Base-by-base conservation (phyloP, 2,113 vertebrate species). In the Chiloscyllium plagiosum region DNA sequence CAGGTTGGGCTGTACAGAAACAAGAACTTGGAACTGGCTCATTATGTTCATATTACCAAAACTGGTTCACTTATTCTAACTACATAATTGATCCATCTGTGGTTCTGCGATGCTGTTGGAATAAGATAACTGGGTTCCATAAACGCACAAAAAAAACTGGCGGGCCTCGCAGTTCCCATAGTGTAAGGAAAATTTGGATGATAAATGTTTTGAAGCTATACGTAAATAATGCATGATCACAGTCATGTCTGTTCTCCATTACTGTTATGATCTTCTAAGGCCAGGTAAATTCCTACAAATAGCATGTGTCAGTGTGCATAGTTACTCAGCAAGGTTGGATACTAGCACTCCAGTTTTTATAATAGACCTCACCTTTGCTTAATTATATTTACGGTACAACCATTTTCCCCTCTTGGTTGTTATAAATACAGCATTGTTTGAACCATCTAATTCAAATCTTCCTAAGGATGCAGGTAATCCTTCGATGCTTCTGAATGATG, bases 281-380 rank as follows among this genome's bases (percentile, higher is more conserved):
- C 22, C 47, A 13, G 50, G 50, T 89, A 89, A 26, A 89, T 89
- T 89, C 19, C 12, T 56, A 56, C 7, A 89, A 10, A 89, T 5
- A 4, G 22, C 52, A 89, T n/a, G 29, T 61, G 61, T 61, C 13
- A 52, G 52, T n/a, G 24, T 17, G 22, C 52, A n/a, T 29, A 61
- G 52, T 87, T 52, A 29, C 85, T 87, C 47, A 87, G 47, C 26
- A 24, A 61, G 26, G 12, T 26, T 90, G 52, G 29, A 56, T 90
- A 52, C 29, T 90, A 61, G 52, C 52, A 90, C 87, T 90, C 26
- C 87, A 29, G 87, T 90, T 90, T 90, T 90, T 90, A 90, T 61
- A 33, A 33, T 61, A 17, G 52, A 90, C 26, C 87, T 33, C 52
- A 61, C 15, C 12, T 15, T 29, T 24, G 33, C 13, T 61, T 26